phyloP scores from a whole-genome alignment of 2,888 invertebrate genomes.

The Nomada lathburiana region DNA sequence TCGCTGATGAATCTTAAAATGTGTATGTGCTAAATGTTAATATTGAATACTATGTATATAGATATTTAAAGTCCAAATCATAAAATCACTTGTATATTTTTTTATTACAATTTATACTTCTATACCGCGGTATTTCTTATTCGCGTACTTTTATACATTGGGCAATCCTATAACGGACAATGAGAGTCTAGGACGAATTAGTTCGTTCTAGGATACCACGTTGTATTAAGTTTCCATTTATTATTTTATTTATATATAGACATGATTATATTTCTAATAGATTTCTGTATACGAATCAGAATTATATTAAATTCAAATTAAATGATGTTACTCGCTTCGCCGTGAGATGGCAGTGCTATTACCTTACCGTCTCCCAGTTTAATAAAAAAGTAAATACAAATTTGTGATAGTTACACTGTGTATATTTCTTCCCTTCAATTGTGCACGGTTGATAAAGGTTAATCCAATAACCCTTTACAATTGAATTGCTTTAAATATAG shows the following conservation, averaged over 20 bases:
- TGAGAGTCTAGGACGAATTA: too few species aligned
- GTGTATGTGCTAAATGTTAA: neutral
- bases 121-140: too few species aligned
- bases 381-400: neutral
- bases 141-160: too few species aligned
- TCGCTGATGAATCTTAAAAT: conserved; percentile 13
- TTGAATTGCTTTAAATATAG: neutral
- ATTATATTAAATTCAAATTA: neutral
- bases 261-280: neutral
- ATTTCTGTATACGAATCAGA: too few species aligned
- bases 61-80: neutral
- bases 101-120: neutral
- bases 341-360: conserved; percentile 1
- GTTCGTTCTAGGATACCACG: too few species aligned
- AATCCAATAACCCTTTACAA: neutral
- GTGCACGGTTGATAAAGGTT: neutral
- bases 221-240: too few species aligned
- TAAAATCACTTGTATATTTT: neutral
- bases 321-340: neutral
- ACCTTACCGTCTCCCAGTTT: neutral
- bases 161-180: too few species aligned
- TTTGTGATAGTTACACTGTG: neutral
- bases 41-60: neutral
- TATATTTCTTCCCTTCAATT: neutral
- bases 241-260: neutral